Conservation (phyloP, 2,797 vertebrate genomes). For the Molossus molossus region DNA sequence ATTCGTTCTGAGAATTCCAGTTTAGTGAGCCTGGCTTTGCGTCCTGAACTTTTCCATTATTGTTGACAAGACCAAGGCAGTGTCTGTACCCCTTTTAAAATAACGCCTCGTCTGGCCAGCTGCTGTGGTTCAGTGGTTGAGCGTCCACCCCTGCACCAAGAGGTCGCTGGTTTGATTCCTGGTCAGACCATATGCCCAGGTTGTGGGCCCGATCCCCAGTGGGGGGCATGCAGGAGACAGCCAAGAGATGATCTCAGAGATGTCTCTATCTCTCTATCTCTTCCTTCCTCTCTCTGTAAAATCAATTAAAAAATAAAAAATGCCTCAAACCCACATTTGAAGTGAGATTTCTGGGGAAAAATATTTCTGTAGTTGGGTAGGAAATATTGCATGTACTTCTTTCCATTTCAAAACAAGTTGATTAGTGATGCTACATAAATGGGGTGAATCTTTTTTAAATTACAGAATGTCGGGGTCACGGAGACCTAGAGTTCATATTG, state of each 20-base stretch:
- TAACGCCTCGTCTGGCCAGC: too few species aligned
- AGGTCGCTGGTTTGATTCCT: too few species aligned
- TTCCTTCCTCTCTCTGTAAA: too few species aligned
- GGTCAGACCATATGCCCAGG: too few species aligned
- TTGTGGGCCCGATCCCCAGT: too few species aligned
- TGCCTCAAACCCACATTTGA: background rate
- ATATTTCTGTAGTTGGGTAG: background rate
- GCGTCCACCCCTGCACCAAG: too few species aligned
- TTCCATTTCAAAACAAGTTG: background rate
- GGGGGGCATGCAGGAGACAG: too few species aligned
- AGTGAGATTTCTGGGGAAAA: background rate
- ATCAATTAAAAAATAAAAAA: too few species aligned
- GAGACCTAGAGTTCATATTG: background rate
- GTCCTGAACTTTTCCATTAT: background rate
- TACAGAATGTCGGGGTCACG: background rate
- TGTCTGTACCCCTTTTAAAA: background rate
- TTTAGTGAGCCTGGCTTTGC: background rate
- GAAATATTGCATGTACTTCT: background rate
- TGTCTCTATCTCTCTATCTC: too few species aligned
- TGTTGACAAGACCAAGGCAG: background rate
- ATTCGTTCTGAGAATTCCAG: background rate
- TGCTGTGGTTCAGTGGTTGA: too few species aligned
- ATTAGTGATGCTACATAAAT: background rate
- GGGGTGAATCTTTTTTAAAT: background rate
- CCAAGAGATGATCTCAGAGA: too few species aligned